phyloP scores from a whole-genome alignment of 1,140 invertebrate species.

The Drosophila persimilis region DNA sequence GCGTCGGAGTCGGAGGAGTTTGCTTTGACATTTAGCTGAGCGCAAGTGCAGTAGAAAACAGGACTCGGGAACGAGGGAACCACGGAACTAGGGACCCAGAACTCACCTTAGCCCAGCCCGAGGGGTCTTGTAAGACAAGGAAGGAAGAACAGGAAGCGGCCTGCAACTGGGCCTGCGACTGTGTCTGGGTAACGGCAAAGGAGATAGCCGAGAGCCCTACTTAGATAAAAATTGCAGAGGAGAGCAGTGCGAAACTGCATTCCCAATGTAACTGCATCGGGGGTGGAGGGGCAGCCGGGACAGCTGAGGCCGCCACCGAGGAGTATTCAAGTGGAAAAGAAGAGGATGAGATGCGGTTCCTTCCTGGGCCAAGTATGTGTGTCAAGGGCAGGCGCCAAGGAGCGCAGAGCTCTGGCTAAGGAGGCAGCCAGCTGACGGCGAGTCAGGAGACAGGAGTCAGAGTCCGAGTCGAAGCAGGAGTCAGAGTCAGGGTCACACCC shows the following conservation, averaged over 20 bases:
- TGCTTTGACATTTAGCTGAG: conserved; percentile 39
- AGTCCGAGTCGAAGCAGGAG: not conserved
- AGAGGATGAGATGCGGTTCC: conserved; percentile 16
- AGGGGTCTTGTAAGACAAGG: conserved; percentile 52
- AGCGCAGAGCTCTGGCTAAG: not conserved
- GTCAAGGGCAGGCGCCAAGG: conserved; percentile 75
- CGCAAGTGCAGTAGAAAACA: conserved; percentile 18
- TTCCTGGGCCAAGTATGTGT: conserved; percentile 45
- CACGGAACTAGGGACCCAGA: no score
- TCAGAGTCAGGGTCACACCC: conserved; percentile 31
- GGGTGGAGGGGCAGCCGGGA: conserved; percentile 4
- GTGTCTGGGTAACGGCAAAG: not conserved
- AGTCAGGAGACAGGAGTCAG: conserved; percentile 4
- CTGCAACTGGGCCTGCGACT: conserved; percentile 17
- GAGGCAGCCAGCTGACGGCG: conserved; percentile 44
- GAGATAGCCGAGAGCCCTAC: conserved; percentile 78
- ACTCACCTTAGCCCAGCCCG: conserved; percentile 14
- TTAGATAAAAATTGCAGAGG: conserved; percentile 62
- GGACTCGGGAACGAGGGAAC: not conserved
- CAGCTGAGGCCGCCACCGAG: conserved; percentile 26
- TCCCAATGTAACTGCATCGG: conserved; percentile 49
- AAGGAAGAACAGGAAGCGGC: conserved; percentile 62
- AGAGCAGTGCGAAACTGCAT: conserved; percentile 32
- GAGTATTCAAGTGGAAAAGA: conserved; percentile 61
- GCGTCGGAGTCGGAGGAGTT: conserved; percentile 39